Percentiles rank a stretch among this genome's conserved stretches.
Conservation (phyloP, 2,113 vertebrate genomes). For the Lophius piscatorius region DNA sequence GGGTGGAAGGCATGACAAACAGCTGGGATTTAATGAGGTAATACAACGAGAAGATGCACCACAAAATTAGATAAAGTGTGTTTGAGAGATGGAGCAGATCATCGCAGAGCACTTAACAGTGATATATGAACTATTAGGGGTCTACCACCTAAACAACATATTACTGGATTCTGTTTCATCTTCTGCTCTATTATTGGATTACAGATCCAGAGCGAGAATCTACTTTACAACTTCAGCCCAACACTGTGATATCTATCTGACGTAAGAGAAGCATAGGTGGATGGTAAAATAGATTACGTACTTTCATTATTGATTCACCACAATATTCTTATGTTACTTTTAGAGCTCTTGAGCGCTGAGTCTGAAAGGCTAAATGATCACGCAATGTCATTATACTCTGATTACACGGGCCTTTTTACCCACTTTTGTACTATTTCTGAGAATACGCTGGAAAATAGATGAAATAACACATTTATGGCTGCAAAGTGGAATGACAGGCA, state of each 20-base stretch:
- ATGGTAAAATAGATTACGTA: constrained; percentile 81
- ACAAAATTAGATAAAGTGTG: constrained; percentile 32
- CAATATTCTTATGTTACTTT: constrained; percentile 82
- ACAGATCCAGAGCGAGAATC: constrained; percentile 60
- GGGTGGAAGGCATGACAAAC: constrained; percentile 37
- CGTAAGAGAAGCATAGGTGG: constrained; percentile 77
- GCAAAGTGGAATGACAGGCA: constrained; percentile 21
- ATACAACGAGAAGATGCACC: constrained; percentile 30
- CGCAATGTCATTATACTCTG: constrained; percentile 69
- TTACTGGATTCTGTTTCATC: constrained; percentile 68
- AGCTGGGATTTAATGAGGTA: constrained; percentile 30
- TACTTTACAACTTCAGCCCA: constrained; percentile 62
- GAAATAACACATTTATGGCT: constrained; percentile 40
- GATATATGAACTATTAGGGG: constrained; percentile 79
- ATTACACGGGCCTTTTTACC: constrained; percentile 62
- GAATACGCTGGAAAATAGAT: constrained; percentile 41
- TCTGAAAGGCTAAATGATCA: constrained; percentile 59
- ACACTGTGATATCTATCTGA: constrained; percentile 75
- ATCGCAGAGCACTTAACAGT: constrained; percentile 77
- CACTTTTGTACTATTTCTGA: constrained; percentile 56
- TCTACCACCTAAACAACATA: constrained; percentile 79
- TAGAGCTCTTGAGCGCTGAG: constrained; percentile 61
- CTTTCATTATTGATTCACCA: constrained; percentile 85
- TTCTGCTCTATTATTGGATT: constrained; percentile 51
- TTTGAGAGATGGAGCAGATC: constrained; percentile 64